Evolutionary conservation across 2,797 vertebrate species (phyloP), one percentile per base, ranked within the genome.

Genomic region (Peromyscus melanophrys): DNA sequence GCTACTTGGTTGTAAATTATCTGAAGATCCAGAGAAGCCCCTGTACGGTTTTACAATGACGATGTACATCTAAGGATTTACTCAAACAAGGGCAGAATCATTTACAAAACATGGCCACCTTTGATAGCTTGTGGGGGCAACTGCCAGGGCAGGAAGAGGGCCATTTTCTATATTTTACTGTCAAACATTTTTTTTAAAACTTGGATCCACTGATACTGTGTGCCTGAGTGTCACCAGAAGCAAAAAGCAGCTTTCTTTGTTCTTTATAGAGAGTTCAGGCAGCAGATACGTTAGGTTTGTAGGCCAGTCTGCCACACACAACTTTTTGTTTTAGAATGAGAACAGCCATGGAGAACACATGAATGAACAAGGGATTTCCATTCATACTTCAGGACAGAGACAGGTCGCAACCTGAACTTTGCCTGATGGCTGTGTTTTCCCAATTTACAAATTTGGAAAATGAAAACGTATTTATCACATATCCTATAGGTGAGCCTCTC

Each of bases 1-100:
- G 89, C 65, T 91, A 23, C 40, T 89, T 95, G 52, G 82, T 89
- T 89, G 31, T 43, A 96, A 65, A 95, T 96, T 71, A 69, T 81
- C 46, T 84, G n/a, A 69, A 65, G 78, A 89, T 61, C 21, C 31
- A 17, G 65, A 73, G 78, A 87, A 83, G 25, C 3, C 27, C 59
- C 17, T 86, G 17, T 95, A 21, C 31, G 14, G n/a, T 81, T 92
- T 94, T 75, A 91, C 81, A 92, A 88, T 71, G 89, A 52, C 40
- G 80, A 65, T 16, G 21, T 43, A 6, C 52, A 91, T 78, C 52
- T 89, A 63, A 55, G 65, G 49, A 92, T 87, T 65, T 87, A 59
- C 27, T 63, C 73, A 88, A 80, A 34, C 34, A 83, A 82, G 84
- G 34, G 46, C 25, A 86, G 55, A 86, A 59, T 90, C 57, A 82